Evolutionary conservation across 92 coral and sea anemone species (phyloP).

Genomic region (Anthopleura xanthogrammica): DNA sequence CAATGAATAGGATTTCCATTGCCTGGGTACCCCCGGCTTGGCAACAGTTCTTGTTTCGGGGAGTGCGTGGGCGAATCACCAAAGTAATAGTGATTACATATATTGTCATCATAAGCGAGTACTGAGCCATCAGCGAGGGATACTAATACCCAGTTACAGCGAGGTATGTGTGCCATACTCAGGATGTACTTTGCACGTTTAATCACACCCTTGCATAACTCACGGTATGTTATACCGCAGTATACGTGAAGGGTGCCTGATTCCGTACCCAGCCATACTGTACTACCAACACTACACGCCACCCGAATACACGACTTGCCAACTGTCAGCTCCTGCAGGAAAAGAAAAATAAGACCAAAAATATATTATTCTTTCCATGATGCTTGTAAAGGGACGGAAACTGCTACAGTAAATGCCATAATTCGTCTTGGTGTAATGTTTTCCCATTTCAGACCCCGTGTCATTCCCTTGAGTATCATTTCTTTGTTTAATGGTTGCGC

Average conservation of each 20-base stretch:
- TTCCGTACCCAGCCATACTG: slow-evolving; percentile 97
- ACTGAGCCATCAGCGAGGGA: slow-evolving; percentile 88
- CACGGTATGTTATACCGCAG: slow-evolving; percentile 91
- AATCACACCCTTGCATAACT: slow-evolving; percentile 84
- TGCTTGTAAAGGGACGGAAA: too few species aligned
- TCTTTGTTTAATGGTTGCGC: too few species aligned
- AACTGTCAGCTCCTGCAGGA: slow-evolving; percentile 68
- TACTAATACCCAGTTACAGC: slow-evolving; percentile 93
- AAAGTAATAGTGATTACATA: slow-evolving; percentile 77
- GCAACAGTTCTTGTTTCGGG: slow-evolving; percentile 81
- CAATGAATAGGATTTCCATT: slow-evolving; percentile 80
- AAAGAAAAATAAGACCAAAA: not conserved
- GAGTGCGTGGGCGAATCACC: slow-evolving; percentile 50
- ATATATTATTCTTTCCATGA: too few species aligned
- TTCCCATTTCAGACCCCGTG: too few species aligned
- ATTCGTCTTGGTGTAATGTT: too few species aligned
- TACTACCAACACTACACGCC: slow-evolving; percentile 97
- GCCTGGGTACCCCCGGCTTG: slow-evolving; percentile 84
- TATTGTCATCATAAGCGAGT: slow-evolving; percentile 90
- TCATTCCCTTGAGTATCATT: too few species aligned
- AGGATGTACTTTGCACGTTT: slow-evolving; percentile 74
- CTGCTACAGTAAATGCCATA: too few species aligned
- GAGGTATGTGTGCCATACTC: slow-evolving; percentile 92
- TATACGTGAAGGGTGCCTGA: slow-evolving; percentile 85
- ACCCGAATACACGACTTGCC: slow-evolving; percentile 77